Percentiles rank a stretch among this genome's conserved stretches.
Conservation (phyloP, 1,140 invertebrate genomes). For the Limonius californicus region DNA sequence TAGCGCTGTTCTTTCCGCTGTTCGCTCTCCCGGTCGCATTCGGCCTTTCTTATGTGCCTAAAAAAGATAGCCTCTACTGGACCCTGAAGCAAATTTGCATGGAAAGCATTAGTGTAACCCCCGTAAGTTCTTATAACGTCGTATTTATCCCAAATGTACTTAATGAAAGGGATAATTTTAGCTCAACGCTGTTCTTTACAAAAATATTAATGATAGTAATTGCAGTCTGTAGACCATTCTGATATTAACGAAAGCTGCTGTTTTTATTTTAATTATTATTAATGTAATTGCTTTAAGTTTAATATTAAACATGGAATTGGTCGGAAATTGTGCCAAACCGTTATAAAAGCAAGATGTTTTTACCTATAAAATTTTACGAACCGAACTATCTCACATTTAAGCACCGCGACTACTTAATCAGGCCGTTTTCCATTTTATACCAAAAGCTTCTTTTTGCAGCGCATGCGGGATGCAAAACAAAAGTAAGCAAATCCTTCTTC, state of each 20-base stretch:
- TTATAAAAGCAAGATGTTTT: not conserved
- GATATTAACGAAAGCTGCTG: constrained; percentile 1
- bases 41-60: not conserved
- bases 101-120: constrained; percentile 1
- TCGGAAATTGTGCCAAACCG: not conserved
- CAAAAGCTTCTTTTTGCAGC: too few relatives aligned
- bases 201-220: constrained; percentile 18
- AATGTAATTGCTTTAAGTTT: constrained; percentile 9
- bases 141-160: constrained; percentile 17
- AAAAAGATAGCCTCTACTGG: constrained; percentile 3
- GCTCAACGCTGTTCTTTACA: constrained; percentile 16
- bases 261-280: constrained; percentile 10
- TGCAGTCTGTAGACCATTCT: constrained; percentile 3
- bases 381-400: not conserved
- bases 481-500: too few relatives aligned
- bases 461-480: too few relatives aligned
- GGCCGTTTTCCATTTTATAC: too few relatives aligned
- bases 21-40: constrained; percentile 6
- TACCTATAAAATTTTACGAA: not conserved
- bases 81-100: constrained; percentile 9
- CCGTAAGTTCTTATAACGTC: constrained; percentile 16
- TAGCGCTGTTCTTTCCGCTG: constrained; percentile 18
- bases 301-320: not conserved
- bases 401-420: too few relatives aligned
- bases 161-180: constrained; percentile 19